Percentiles rank a stretch among this genome's conserved stretches.
These are phyloP conservation scores for Heterodera schachtii DNA, from an alignment of 1,140 invertebrate genomes.

Conservation along the genomic window DNA sequence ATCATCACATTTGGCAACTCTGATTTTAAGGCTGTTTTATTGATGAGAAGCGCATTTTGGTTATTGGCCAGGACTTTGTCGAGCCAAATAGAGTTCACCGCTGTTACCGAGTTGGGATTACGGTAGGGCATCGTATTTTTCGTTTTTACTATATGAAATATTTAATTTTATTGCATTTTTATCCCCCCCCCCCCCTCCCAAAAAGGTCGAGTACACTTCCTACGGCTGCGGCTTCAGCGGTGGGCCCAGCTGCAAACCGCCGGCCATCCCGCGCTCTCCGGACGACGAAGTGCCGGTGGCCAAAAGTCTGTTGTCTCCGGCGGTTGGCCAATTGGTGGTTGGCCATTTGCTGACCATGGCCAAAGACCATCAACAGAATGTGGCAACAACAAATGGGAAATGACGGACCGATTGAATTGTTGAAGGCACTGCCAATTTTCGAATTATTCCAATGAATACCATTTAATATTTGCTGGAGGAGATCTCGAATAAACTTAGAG, in stretches of 20 bases:
- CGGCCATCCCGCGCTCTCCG: slow-evolving; percentile 45
- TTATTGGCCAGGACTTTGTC: slow-evolving; percentile 53
- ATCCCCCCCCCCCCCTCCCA: too few species aligned
- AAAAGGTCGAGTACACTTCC: slow-evolving; percentile 47
- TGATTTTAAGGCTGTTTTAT: slow-evolving; percentile 50
- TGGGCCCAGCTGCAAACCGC: slow-evolving; percentile 45
- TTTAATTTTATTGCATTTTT: not conserved
- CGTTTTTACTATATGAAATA: too few species aligned
- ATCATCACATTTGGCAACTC: too few species aligned
- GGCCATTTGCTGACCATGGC: slow-evolving; percentile 25
- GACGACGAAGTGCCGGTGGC: slow-evolving; percentile 53
- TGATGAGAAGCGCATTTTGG: slow-evolving; percentile 41
- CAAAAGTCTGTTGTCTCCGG: slow-evolving; percentile 46
- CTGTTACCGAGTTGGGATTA: slow-evolving; percentile 48
- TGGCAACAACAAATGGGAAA: not conserved
- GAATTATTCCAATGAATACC: not conserved
- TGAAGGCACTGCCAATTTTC: not conserved
- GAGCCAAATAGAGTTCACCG: slow-evolving; percentile 43
- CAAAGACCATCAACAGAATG: not conserved
- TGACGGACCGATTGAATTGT: not conserved
- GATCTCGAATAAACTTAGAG: not conserved
- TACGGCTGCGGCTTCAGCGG: slow-evolving; percentile 48
- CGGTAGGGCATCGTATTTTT: too few species aligned
- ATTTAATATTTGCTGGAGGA: not conserved
- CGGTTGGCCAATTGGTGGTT: slow-evolving; percentile 47